Conservation (phyloP, 2,113 vertebrate species). For the Otolemur garnettii region DNA sequence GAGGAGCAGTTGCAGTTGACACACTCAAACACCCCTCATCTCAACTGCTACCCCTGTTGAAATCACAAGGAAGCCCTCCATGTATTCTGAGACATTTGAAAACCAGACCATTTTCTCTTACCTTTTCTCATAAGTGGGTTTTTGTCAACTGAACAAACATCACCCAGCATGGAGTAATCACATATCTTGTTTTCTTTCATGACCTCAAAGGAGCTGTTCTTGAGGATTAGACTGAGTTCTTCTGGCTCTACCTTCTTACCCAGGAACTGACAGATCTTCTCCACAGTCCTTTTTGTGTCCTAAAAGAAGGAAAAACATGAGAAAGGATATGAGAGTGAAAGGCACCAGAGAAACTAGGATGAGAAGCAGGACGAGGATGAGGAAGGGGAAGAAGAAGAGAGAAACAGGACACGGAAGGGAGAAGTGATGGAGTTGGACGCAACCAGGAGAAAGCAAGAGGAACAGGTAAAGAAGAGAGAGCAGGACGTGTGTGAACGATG, state of each 20-base stretch:
- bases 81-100: not conserved
- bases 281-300: conserved; percentile 85
- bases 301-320: conserved; percentile 58
- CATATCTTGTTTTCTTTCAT: conserved; percentile 90
- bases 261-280: conserved; percentile 86
- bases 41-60: rapidly evolving
- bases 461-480: not conserved
- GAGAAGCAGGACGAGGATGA: too few relatives aligned
- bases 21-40: not conserved
- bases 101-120: conserved; percentile 29
- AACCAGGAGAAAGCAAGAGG: not conserved
- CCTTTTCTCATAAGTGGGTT: conserved; percentile 89
- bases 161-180: conserved; percentile 84
- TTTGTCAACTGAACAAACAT: conserved; percentile 79
- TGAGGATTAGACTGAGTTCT: conserved; percentile 82
- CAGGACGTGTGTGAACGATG: not conserved
- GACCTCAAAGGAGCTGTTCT: conserved; percentile 86
- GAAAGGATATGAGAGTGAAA: not conserved
- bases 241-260: conserved; percentile 82
- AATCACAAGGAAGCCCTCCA: rapidly evolving
- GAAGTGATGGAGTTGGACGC: rapidly evolving
- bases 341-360: rapidly evolving
- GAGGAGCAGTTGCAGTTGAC: not conserved
- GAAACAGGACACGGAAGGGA: rapidly evolving
- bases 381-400: not conserved